phyloP scores from a whole-genome alignment of 2,797 vertebrate genomes.

The Melanotaenia parkinsoni region DNA sequence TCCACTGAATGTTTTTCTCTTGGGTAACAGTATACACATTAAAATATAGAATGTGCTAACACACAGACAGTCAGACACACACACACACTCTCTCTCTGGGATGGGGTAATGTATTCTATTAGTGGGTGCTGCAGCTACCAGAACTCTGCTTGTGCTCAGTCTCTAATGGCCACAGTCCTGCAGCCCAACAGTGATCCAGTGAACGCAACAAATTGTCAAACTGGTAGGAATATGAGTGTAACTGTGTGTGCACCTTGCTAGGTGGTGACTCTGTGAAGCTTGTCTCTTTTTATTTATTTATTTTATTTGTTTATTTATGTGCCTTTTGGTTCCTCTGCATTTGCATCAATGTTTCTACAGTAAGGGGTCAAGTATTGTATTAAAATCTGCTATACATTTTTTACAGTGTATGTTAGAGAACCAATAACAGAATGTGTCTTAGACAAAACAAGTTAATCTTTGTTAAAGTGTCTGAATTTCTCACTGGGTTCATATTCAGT shows the following conservation, averaged over 20 bases:
- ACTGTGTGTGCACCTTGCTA: conserved; percentile 22
- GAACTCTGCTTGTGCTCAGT: conserved; percentile 55
- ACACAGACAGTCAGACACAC: conserved; percentile 11
- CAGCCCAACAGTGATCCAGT: conserved; percentile 63
- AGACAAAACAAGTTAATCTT: not conserved
- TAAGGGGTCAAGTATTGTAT: conserved; percentile 4
- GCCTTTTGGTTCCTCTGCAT: conserved; percentile 30
- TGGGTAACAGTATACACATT: not conserved
- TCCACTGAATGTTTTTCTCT: conserved; percentile 3
- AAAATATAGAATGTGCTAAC: conserved; percentile 5
- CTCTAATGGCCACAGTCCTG: conserved; percentile 70
- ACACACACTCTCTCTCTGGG: conserved; percentile 6
- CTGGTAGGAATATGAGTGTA: conserved; percentile 25
- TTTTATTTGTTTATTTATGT: conserved; percentile 37
- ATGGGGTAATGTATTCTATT: conserved; percentile 68
- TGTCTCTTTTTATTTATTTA: conserved; percentile 11
- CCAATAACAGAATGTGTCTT: not conserved
- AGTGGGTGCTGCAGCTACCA: conserved; percentile 55
- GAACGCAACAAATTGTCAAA: conserved; percentile 63
- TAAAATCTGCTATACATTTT: conserved; percentile 3
- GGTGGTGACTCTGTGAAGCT: conserved; percentile 28
- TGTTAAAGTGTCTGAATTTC: not conserved
- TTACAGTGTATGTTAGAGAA: not conserved
- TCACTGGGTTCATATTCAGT: conserved; percentile 23
- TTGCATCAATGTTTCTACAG: conserved; percentile 45